Base-by-base conservation (phyloP, 2,797 vertebrate species). In the Lagorchestes hirsutus region DNA sequence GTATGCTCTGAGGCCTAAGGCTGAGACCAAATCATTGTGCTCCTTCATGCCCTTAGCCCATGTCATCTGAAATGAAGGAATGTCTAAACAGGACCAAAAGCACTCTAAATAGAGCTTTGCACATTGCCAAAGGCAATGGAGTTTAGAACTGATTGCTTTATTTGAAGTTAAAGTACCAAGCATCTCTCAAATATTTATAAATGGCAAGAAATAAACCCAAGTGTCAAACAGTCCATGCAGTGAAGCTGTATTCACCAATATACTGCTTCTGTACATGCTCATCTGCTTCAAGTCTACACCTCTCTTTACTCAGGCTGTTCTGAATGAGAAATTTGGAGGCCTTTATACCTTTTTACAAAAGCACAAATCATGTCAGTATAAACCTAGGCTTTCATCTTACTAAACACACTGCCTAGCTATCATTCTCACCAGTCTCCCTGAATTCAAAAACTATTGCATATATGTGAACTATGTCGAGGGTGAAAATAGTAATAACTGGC, bases 1-100 rank as follows among this genome's bases (percentile, higher is more conserved):
- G 97, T 98, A 93, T 90, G 96, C 96, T 98, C 98, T 98, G 55
- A 96, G 97, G 97, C 97, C 95, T 98, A 91, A 97, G 97, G 96
- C 96, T 0, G 54, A 97, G 96, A 95, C 97, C 93, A 94, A 92
- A 55, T 91, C 96, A 97, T 98, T 98, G 97, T 98, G 96, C 97
- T 97, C 0, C 0, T 91, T 96, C 27, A 55, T 95, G 97, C 97
- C 96, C 95, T 97, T 94, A 98, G 90, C 97, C 97, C 97, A 98
- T 97, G 98, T 98, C 96, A 93, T 97, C 95, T 96, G 96, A 98
- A 98, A 98, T 98, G 98, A 98, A 98, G 97, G 98, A 97, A 98
- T 97, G 96, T 97, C 98, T 95, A 96, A 92, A 87, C 54, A 40
- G 91, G 97, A 96, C 95, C 96, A 94, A 96, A 93, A 82, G 18